Percentiles rank a stretch among this genome's conserved stretches.
phyloP scores from a whole-genome alignment of 1,140 invertebrate species.

The Cyclina sinensis region DNA sequence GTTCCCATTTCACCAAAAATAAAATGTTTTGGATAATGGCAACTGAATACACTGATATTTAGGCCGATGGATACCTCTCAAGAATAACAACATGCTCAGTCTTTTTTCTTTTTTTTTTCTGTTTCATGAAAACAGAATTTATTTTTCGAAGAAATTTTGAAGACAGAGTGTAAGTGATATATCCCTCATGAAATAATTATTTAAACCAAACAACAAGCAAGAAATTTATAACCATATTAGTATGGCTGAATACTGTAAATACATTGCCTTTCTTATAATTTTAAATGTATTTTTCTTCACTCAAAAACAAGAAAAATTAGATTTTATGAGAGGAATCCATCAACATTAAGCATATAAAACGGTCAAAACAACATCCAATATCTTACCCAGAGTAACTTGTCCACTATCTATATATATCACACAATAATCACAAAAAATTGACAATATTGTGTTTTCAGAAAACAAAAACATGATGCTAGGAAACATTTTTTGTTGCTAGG shows the following conservation, averaged over 20 bases:
- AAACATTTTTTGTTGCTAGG: not conserved
- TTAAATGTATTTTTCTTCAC: too few species aligned
- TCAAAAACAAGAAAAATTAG: too few species aligned
- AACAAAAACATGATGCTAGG: conserved; percentile 8
- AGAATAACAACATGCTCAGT: too few species aligned
- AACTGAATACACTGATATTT: conserved; percentile 8
- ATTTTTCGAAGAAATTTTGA: too few species aligned
- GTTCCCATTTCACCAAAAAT: not conserved
- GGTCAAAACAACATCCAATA: conserved; percentile 52
- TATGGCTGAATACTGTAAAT: too few species aligned
- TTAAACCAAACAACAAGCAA: too few species aligned
- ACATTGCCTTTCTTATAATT: too few species aligned
- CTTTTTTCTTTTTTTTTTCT: too few species aligned
- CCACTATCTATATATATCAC: conserved; percentile 86
- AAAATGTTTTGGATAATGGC: not conserved
- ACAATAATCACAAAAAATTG: conserved; percentile 32
- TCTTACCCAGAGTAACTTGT: conserved; percentile 88
- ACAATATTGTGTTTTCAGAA: conserved; percentile 21
- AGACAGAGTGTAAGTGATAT: too few species aligned
- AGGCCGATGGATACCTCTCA: not conserved
- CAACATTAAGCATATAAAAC: conserved; percentile 33
- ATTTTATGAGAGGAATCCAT: not conserved
- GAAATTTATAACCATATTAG: too few species aligned
- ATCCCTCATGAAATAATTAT: too few species aligned
- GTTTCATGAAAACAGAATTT: too few species aligned